phyloP scores from a whole-genome alignment of 2,797 vertebrate genomes.

The Danionella dracula region DNA sequence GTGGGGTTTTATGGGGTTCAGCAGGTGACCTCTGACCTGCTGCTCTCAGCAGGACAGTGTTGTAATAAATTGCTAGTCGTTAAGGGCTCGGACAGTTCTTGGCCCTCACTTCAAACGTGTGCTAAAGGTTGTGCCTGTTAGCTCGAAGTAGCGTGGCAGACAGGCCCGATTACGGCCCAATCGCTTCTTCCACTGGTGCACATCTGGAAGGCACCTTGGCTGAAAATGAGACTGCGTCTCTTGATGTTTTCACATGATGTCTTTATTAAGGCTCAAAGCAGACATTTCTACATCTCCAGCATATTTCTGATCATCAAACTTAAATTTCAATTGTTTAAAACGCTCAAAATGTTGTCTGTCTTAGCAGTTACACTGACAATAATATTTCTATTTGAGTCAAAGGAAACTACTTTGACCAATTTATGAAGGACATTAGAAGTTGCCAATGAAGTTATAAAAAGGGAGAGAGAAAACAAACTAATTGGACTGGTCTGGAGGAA shows the following conservation, averaged over 20 bases:
- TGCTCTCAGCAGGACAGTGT: constrained; percentile 56
- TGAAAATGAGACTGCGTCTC: constrained; percentile 75
- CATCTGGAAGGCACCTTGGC: constrained; percentile 76
- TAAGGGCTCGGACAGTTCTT: constrained; percentile 69
- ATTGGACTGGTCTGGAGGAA: too few species aligned
- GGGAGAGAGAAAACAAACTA: too few species aligned
- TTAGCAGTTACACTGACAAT: too few species aligned
- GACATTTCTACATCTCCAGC: constrained; percentile 49
- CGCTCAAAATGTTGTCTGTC: too few species aligned
- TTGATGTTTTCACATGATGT: constrained; percentile 69
- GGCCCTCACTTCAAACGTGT: constrained; percentile 70
- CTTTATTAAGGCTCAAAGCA: constrained; percentile 71
- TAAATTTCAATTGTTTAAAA: too few species aligned
- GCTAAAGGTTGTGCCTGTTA: constrained; percentile 64
- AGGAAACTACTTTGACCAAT: too few species aligned
- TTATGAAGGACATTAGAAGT: too few species aligned
- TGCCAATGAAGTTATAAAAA: too few species aligned
- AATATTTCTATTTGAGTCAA: too few species aligned
- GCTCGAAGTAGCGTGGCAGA: constrained; percentile 60
- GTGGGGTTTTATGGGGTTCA: constrained; percentile 57
- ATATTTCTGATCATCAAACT: constrained; percentile 36
- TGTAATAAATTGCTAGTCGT: constrained; percentile 71
- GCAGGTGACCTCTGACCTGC: constrained; percentile 60
- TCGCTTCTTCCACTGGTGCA: constrained; percentile 54
- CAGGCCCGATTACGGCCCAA: constrained; percentile 53